Base-by-base conservation (phyloP, 2,797 vertebrate genomes). In the Lagothrix lagotricha region DNA sequence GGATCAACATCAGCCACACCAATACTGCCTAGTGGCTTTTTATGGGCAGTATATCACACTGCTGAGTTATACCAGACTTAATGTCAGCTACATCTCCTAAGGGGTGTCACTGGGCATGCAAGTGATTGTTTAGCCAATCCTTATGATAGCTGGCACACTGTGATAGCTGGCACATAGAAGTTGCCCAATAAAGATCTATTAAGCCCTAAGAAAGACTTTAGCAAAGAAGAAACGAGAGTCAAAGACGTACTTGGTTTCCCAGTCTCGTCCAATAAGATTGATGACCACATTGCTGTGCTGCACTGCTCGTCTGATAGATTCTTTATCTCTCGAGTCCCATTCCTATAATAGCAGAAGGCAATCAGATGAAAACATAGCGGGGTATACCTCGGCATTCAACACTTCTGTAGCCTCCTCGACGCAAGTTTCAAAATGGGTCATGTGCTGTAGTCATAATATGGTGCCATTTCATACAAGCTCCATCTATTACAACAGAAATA, bases 231-330 rank as follows among this genome's bases (percentile, higher is more conserved):
- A 24, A 58, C 0, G 1, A 33, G 36, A 15, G 24, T 7, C 67
- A 3, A 2, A 83, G 52, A 86, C 97, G 98, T 99, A 99, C 99
- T 98, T 99, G 2, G 99, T 99, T 98, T 99, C 99, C 99, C 99
- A 99, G 79, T 99, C 99, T 98, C 98, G 98, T 94, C 99, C 99
- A 94, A 99, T 98, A 61, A 99, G 99, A 92, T 99, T 99, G 98
- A 99, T 99, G 98, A 99, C 99, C 73, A 99, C 99, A 11, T 99
- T 99, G 81, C 99, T 99, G 98, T 99, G 98, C 87, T 99, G 98
- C 87, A 99, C 91, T 1, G 99, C 99, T 97, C 96, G 99, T 97
- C 98, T 98, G 97, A 99, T 99, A 70, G 99, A 99, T 84, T 99
- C 99, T 98, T 99, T 99, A 98, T 99, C 98, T 95, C 98, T 99